A percentile compares a stretch with the other conserved stretches of the same genome.
phyloP scores from a whole-genome alignment of 2,113 vertebrate species.

The Eleginops maclovinus region DNA sequence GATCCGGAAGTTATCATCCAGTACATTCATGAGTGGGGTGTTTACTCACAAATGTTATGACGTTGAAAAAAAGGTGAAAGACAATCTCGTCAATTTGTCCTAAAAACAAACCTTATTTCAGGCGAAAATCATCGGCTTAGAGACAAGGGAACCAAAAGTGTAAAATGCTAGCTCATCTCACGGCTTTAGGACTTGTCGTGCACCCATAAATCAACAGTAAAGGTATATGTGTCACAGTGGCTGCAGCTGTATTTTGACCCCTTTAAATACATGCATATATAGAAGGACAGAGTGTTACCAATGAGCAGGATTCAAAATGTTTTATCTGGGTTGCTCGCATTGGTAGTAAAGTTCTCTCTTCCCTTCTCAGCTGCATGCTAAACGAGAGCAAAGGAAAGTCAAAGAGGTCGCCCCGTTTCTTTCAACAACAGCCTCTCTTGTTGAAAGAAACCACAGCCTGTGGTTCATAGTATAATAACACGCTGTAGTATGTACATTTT shows the following conservation, averaged over 20 bases:
- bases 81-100: too few relatives aligned
- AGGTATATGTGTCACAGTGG: too few relatives aligned
- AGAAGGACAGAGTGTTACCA: background rate
- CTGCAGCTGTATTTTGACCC: background rate
- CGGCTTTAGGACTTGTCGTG: too few relatives aligned
- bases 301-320: background rate
- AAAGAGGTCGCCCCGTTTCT: background rate
- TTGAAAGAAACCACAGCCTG: constrained; percentile 53
- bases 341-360: background rate
- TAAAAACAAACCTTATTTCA: too few relatives aligned
- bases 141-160: too few relatives aligned
- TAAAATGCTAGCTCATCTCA: too few relatives aligned
- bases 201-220: too few relatives aligned
- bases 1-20: too few relatives aligned
- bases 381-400: background rate
- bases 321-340: background rate
- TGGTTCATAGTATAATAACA: constrained; percentile 58
- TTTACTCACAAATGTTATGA: too few relatives aligned
- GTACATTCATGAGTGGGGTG: too few relatives aligned
- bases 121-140: too few relatives aligned
- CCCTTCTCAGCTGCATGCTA: constrained; percentile 7
- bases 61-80: too few relatives aligned
- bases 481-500: constrained; percentile 43
- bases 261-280: background rate
- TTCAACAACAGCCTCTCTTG: constrained; percentile 24